Evolutionary conservation across 2,797 vertebrate genomes (phyloP).

Genomic region (Florisuga fusca): DNA sequence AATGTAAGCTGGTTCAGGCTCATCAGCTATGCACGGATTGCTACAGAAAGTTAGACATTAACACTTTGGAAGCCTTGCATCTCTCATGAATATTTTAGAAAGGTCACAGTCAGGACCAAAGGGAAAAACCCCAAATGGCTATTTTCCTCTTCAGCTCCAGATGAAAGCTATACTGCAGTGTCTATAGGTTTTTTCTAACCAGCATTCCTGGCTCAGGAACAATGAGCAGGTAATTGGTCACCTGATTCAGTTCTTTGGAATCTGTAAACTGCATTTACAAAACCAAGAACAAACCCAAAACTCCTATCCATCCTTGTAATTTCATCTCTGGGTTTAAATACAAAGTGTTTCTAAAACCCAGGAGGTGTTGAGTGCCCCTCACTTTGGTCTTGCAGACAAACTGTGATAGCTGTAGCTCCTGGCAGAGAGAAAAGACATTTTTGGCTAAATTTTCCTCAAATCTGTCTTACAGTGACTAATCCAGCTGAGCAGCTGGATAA

Average conservation of each 20-base stretch:
- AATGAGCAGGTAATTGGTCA: rapidly evolving
- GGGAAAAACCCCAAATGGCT: background rate
- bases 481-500: background rate
- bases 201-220: background rate
- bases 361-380: background rate
- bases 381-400: background rate
- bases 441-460: background rate
- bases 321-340: background rate
- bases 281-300: background rate
- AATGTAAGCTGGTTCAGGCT: background rate
- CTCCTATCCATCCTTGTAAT: background rate
- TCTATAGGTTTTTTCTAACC: background rate
- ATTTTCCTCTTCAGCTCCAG: background rate
- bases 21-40: background rate
- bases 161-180: background rate
- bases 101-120: background rate
- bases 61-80: background rate
- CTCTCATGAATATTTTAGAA: background rate
- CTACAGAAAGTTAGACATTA: background rate
- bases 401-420: background rate
- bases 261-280: background rate
- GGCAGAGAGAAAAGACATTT: background rate
- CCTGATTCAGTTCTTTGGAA: background rate
- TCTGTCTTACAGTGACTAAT: background rate
- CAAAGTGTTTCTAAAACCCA: background rate